These are phyloP conservation scores for Lomographa bimaculata DNA, from an alignment of 2,888 invertebrate genomes.

Conservation along the genomic window DNA sequence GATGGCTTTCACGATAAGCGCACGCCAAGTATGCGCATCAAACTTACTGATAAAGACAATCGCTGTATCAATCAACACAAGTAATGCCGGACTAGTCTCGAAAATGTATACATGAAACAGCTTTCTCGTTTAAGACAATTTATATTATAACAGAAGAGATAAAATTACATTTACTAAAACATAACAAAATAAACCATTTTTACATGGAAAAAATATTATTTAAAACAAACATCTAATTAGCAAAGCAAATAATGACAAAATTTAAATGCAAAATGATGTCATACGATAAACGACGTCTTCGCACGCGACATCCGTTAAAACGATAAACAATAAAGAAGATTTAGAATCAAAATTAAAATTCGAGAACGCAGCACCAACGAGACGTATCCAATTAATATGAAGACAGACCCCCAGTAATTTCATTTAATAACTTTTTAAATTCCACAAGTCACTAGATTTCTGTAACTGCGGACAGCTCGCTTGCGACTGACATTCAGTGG, in stretches of 20 bases:
- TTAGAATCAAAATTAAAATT: slow-evolving; percentile 32
- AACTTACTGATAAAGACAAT: slow-evolving; percentile 32
- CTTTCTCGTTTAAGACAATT: no score
- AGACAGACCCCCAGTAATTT: slow-evolving; percentile 16
- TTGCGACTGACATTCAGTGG: slow-evolving; percentile 48
- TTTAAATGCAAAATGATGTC: slow-evolving; percentile 42
- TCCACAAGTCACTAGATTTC: slow-evolving; percentile 29
- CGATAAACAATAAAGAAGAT: slow-evolving; percentile 32
- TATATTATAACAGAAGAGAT: no score
- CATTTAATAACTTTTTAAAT: slow-evolving; percentile 22
- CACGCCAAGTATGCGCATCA: slow-evolving; percentile 34
- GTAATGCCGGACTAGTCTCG: slow-evolving; percentile 18
- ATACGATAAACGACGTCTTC: slow-evolving; percentile 42
- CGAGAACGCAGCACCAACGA: slow-evolving; percentile 36
- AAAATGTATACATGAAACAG: slow-evolving; percentile 3
- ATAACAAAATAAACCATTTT: no score
- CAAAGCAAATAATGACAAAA: slow-evolving; percentile 36
- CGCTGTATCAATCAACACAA: slow-evolving; percentile 37
- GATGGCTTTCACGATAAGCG: slow-evolving; percentile 49
- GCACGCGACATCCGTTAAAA: slow-evolving; percentile 46
- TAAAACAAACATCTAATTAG: slow-evolving; percentile 19
- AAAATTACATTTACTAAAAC: no score
- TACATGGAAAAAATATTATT: no score
- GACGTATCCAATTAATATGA: slow-evolving; percentile 38
- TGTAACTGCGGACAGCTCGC: slow-evolving; percentile 37